Conservation (phyloP, 2,113 vertebrate species). For the Callionymus lyra region DNA sequence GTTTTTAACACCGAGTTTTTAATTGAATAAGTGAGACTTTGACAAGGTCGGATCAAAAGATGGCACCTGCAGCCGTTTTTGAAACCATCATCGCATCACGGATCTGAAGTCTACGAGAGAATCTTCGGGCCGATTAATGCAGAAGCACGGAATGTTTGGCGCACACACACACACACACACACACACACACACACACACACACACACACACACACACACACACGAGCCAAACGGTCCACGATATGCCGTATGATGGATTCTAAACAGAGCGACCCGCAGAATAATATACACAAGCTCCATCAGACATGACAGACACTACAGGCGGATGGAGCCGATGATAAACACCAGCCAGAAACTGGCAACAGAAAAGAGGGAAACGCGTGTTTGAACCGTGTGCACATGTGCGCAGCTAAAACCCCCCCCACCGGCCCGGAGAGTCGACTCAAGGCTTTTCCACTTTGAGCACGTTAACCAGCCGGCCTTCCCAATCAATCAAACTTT, state of each 20-base stretch:
- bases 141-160: constrained; percentile 37
- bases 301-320: constrained; percentile 34
- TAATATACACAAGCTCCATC: constrained; percentile 41
- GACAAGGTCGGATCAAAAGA: too few relatives aligned
- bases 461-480: constrained; percentile 38
- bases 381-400: constrained; percentile 34
- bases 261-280: constrained; percentile 20
- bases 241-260: constrained; percentile 28
- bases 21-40: too few relatives aligned
- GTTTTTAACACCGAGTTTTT: too few relatives aligned
- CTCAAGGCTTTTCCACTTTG: constrained; percentile 25
- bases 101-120: too few relatives aligned
- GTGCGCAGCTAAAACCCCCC: constrained; percentile 18
- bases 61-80: too few relatives aligned
- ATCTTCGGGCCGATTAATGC: constrained; percentile 59
- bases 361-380: constrained; percentile 36
- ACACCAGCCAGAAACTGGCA: constrained; percentile 39
- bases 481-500: neutral
- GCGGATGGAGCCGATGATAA: constrained; percentile 41
- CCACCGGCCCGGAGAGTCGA: constrained; percentile 24
- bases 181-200: constrained; percentile 40
- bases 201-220: constrained; percentile 4
- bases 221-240: constrained; percentile 19
- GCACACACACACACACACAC: constrained; percentile 40
- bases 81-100: too few relatives aligned